Evolutionary conservation across 2,113 vertebrate species (phyloP), one percentile per base, ranked within the genome.

Genomic region (Alexandromys fortis): DNA sequence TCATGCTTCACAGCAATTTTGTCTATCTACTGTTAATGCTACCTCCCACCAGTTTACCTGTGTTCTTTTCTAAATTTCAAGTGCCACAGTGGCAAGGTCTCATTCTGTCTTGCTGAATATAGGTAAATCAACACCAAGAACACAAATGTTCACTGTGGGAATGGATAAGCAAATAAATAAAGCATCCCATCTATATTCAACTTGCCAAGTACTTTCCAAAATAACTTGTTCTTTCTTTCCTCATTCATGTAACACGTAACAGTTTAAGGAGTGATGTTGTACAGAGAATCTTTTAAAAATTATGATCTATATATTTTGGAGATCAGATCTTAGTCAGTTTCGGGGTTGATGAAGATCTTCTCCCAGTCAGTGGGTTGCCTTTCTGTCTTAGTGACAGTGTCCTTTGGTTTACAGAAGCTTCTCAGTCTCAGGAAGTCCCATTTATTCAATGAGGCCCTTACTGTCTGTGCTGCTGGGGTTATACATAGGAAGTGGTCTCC

Each of bases 71-170:
- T 78, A 87, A 94, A 79, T 67, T 86, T 86, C 81, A 86, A 75
- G 63, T 78, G 55, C 13, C 47, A 47, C 38, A 42, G 85, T 88
- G 55, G 33, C n/a, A 86, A 90, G 22, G 12, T 5, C 24, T 58
- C 68, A 12, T 42, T 86, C 16, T 91, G 16, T 47, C 45, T 78
- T 92, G 16, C 30, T 86, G 58, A 94, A 91, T 70, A 17, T 24
- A 63, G 19, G 75, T 49, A 85, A 94, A 94, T 38, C 5, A 81
- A 24, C 49, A 86, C 28, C 12, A 22, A 17, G 30, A 93, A 5
- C 17, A 93, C 3, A 92, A 94, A 89, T 91, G 76, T 28, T 76
- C 55, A 86, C 55, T 86, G 11, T 61, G 67, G 77, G 30, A 93
- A 86, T 73, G 30, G 81, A 85, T 82, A 9, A 70, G 5, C 16